Percentiles rank a stretch among this genome's conserved stretches.
These are phyloP conservation scores for Misgurnus mizolepis DNA, from an alignment of 2,113 vertebrate species.

Conservation along the genomic window DNA sequence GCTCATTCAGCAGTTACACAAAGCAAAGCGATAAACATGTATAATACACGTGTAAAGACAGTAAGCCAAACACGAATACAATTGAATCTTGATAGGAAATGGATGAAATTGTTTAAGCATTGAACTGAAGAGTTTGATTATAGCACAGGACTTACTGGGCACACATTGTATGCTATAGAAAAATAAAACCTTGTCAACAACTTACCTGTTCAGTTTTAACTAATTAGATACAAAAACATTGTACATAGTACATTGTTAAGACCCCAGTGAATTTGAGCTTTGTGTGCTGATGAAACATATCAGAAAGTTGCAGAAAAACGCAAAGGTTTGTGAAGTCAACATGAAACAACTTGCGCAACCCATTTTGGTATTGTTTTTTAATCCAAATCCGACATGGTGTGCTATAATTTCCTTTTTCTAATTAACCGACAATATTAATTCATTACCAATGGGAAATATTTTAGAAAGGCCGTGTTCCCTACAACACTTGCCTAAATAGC, in stretches of 20 bases:
- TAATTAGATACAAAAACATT: neutral
- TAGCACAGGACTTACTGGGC: neutral
- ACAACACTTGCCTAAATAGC: neutral
- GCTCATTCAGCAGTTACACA: conserved; percentile 22
- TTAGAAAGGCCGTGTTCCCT: neutral
- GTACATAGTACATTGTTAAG: neutral
- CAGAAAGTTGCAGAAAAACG: neutral
- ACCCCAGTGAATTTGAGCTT: neutral
- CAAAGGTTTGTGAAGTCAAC: conserved; percentile 2
- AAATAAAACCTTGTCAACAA: conserved; percentile 53
- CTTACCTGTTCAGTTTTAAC: conserved; percentile 50
- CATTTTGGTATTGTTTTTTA: neutral
- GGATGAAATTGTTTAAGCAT: no score
- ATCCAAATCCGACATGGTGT: no score
- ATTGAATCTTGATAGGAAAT: no score
- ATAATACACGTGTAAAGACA: neutral
- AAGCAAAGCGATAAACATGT: conserved; percentile 28
- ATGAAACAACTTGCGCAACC: neutral
- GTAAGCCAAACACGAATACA: no score
- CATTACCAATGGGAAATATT: neutral
- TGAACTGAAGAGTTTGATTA: conserved; percentile 2
- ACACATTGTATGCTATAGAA: conserved; percentile 5
- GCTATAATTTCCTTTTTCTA: no score
- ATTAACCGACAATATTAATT: no score
- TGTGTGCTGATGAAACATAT: neutral